Conservation (phyloP, 2,888 invertebrate species). For the Agrochola litura region DNA sequence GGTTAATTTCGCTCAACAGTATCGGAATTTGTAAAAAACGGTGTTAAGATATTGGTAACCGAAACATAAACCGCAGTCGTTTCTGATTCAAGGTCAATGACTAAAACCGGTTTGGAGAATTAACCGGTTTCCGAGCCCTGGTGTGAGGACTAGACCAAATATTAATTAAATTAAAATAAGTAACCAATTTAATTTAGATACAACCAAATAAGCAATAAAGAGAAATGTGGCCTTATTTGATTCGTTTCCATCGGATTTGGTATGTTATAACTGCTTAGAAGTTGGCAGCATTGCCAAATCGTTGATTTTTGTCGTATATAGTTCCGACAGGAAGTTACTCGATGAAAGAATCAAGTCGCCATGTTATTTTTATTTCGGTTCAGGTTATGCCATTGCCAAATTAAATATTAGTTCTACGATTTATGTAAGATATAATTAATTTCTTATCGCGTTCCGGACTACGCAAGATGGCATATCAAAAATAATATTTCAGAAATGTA, state of each 20-base stretch:
- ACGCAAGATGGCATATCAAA: not conserved
- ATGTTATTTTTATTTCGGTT: slow-evolving; percentile 19
- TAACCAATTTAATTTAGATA: not conserved
- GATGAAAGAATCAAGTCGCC: slow-evolving; percentile 36
- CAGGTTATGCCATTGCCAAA: slow-evolving; percentile 15
- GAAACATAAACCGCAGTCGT: too few relatives aligned
- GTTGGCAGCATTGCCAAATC: slow-evolving; percentile 60
- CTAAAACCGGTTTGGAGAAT: too few relatives aligned
- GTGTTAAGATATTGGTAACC: too few relatives aligned
- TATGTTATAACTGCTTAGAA: slow-evolving; percentile 17
- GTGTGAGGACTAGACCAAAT: not conserved
- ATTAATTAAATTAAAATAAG: not conserved
- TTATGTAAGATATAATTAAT: not conserved
- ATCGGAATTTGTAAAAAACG: too few relatives aligned
- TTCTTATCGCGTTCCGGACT: not conserved
- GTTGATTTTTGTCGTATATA: slow-evolving; percentile 21
- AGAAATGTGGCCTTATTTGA: not conserved
- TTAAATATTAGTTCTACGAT: not conserved
- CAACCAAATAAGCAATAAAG: slow-evolving; percentile 1
- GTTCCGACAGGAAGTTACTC: slow-evolving; percentile 5
- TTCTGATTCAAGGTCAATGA: too few relatives aligned
- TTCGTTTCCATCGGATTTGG: slow-evolving; percentile 13
- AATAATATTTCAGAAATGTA: not conserved
- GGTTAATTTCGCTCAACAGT: too few relatives aligned
- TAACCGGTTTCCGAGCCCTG: too few relatives aligned